Conservation (phyloP, 2,888 invertebrate species). For the Helobdella robusta region DNA sequence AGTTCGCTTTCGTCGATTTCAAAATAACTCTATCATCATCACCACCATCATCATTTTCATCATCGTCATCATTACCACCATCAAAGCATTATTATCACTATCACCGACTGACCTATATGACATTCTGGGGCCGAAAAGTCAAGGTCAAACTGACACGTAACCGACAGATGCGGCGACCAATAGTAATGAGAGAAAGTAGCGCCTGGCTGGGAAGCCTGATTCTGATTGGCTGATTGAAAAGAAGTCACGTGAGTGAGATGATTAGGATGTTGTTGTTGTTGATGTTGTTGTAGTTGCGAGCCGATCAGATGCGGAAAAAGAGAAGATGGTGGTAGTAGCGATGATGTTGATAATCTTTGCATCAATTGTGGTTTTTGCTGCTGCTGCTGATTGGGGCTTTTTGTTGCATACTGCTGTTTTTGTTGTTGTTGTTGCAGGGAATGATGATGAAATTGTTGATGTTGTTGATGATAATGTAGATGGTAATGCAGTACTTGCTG, state of each 20-base stretch:
- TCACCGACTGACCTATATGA: slow-evolving; percentile 59
- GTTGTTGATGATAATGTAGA: no score
- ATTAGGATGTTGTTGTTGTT: no score
- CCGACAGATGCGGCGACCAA: slow-evolving; percentile 81
- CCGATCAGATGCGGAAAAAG: neutral
- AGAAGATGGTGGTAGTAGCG: slow-evolving; percentile 5
- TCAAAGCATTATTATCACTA: no score
- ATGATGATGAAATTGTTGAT: neutral
- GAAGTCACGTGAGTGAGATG: neutral
- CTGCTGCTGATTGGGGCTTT: neutral
- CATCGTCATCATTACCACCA: no score
- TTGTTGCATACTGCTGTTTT: neutral
- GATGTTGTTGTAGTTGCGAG: neutral
- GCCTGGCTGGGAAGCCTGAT: neutral
- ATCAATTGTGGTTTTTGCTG: neutral
- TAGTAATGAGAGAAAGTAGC: neutral
- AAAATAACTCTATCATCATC: no score
- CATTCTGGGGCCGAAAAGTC: slow-evolving; percentile 91
- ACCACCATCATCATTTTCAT: no score
- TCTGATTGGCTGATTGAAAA: neutral
- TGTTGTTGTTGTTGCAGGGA: neutral
- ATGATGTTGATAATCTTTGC: slow-evolving; percentile 9
- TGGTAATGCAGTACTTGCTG: neutral
- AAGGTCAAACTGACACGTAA: slow-evolving; percentile 84
- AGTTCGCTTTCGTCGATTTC: no score